These are phyloP conservation scores for Chaetodon trifascialis DNA, from an alignment of 2,113 vertebrate species.

Conservation along the genomic window DNA sequence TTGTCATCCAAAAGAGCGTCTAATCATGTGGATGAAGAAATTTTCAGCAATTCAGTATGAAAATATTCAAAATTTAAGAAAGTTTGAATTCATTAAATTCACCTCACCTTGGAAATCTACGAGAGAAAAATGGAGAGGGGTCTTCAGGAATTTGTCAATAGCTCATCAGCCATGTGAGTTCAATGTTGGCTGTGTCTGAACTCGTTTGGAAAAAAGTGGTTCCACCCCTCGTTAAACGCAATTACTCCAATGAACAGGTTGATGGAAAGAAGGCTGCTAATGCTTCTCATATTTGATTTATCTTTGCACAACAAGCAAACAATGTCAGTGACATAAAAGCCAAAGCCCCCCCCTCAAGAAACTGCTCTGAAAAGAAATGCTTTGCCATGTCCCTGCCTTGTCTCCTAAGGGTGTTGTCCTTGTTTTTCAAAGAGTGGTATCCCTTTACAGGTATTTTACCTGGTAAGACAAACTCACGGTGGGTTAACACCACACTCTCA, in stretches of 20 bases:
- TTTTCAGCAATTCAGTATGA: too few relatives aligned
- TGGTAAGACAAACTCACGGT: slow-evolving; percentile 30
- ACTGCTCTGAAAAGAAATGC: not conserved
- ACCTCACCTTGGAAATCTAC: too few relatives aligned
- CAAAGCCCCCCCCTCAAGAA: not conserved
- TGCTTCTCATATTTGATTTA: not conserved
- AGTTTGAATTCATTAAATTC: too few relatives aligned
- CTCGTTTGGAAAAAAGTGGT: too few relatives aligned
- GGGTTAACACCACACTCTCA: slow-evolving; percentile 32
- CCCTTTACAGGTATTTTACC: slow-evolving; percentile 27
- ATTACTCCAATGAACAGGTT: not conserved
- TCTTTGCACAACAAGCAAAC: not conserved
- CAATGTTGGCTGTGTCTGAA: too few relatives aligned
- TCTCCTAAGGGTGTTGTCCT: slow-evolving; percentile 29
- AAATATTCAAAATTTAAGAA: too few relatives aligned
- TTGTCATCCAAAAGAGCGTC: too few relatives aligned
- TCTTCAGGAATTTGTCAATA: too few relatives aligned
- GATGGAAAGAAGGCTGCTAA: not conserved
- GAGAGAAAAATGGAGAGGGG: too few relatives aligned
- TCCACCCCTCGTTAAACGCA: too few relatives aligned
- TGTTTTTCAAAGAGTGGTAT: slow-evolving; percentile 41
- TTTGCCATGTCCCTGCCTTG: slow-evolving; percentile 5
- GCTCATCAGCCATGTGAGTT: too few relatives aligned
- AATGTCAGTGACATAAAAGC: not conserved
- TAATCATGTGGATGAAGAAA: too few relatives aligned